Percentiles rank a stretch among this genome's conserved stretches.
Conservation (phyloP, 2,797 vertebrate genomes). For the Tarsius wallacei region DNA sequence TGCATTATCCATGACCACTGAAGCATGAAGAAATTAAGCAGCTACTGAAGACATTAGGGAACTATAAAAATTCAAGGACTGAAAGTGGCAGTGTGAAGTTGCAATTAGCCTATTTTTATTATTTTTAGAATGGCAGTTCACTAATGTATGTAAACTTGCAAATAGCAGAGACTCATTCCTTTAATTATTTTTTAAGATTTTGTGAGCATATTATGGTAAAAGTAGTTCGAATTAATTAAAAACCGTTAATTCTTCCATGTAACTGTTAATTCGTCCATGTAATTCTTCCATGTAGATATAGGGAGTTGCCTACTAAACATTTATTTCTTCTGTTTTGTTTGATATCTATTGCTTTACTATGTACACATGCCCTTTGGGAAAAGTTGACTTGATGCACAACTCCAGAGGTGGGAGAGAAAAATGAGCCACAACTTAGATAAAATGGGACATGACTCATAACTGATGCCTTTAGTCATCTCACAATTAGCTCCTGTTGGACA, state of each 20-base stretch:
- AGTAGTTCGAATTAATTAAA: conserved; percentile 49
- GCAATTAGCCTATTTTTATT: conserved; percentile 68
- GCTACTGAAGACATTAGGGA: conserved; percentile 75
- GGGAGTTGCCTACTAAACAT: not conserved
- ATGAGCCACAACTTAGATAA: not conserved
- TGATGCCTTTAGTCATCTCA: not conserved
- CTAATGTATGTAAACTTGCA: conserved; percentile 30
- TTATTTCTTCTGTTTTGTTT: not conserved
- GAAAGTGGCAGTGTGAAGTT: conserved; percentile 34
- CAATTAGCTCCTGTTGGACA: not conserved
- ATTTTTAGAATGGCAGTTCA: conserved; percentile 56
- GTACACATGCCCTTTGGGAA: not conserved
- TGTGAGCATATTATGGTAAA: not conserved
- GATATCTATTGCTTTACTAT: not conserved
- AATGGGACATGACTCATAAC: not conserved
- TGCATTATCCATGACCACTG: conserved; percentile 58
- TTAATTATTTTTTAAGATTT: not conserved
- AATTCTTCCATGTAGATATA: not conserved
- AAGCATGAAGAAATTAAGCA: conserved; percentile 67
- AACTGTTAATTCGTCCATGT: too few species aligned
- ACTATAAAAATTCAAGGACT: conserved; percentile 73
- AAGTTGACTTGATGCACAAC: not conserved
- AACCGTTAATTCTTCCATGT: not conserved
- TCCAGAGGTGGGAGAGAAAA: not conserved
- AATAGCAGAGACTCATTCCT: not conserved